Evolutionary conservation across 2,797 vertebrate genomes (phyloP).

Genomic region (Eurystomus glaucurus): DNA sequence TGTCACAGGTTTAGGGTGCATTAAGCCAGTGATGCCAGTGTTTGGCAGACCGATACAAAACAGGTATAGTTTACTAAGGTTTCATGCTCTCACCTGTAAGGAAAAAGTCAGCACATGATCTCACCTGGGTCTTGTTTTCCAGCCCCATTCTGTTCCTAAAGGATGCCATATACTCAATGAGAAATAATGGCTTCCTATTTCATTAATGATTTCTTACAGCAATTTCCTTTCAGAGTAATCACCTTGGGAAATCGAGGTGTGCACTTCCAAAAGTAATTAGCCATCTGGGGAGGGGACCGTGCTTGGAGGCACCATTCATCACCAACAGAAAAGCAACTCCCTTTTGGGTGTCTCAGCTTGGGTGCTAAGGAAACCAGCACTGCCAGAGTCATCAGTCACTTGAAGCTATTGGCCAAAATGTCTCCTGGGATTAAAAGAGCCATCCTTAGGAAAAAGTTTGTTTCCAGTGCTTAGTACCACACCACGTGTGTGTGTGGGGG

Average conservation of each 20-base stretch:
- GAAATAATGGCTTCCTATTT: slow-evolving; percentile 17
- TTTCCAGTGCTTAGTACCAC: neutral
- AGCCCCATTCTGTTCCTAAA: neutral
- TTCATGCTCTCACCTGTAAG: neutral
- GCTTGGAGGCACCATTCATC: neutral
- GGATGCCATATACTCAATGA: neutral
- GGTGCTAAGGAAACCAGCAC: neutral
- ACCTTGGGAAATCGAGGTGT: neutral
- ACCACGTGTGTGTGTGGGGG: neutral
- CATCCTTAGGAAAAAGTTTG: neutral
- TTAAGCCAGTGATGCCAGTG: fast-evolving
- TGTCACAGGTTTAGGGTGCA: neutral
- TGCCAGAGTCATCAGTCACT: neutral
- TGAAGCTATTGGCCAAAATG: neutral
- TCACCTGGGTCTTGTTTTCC: slow-evolving; percentile 4
- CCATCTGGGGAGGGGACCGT: too few species aligned
- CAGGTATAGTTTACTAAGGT: neutral
- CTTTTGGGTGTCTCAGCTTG: neutral
- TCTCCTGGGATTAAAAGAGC: neutral
- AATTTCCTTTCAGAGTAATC: neutral
- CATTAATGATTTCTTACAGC: slow-evolving; percentile 2
- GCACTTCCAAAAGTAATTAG: neutral
- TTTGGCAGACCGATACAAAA: neutral
- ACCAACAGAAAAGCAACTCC: neutral
- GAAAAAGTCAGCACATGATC: neutral